Conservation (phyloP, 1,140 invertebrate genomes). For the Aphelinus certus region DNA sequence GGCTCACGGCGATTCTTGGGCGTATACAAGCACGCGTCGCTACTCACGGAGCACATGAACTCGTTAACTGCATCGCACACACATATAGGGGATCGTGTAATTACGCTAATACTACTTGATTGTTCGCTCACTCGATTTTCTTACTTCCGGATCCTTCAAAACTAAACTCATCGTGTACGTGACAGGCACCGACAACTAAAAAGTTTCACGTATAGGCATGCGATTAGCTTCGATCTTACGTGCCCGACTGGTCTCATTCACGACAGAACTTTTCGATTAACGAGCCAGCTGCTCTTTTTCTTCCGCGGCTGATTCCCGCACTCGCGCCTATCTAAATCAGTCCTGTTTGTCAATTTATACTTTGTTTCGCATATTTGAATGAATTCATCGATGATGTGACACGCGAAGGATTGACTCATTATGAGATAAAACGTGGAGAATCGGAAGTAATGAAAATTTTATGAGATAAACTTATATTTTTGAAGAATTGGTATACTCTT, state of each 20-base stretch:
- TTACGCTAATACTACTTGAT: no score
- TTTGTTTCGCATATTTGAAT: no score
- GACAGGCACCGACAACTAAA: constrained; percentile 14
- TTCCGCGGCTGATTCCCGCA: no score
- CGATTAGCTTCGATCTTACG: constrained; percentile 17
- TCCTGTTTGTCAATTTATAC: no score
- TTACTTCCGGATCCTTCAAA: constrained; percentile 58
- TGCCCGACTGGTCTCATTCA: constrained; percentile 46
- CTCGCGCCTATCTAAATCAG: no score
- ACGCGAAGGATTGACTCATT: no score
- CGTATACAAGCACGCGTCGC: neutral
- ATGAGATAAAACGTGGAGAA: no score
- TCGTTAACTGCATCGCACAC: constrained; percentile 40
- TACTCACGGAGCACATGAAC: constrained; percentile 26
- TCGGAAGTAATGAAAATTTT: no score
- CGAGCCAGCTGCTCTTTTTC: neutral
- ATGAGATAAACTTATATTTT: no score
- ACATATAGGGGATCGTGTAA: constrained; percentile 40
- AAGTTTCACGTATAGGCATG: neutral
- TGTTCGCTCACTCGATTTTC: constrained; percentile 49
- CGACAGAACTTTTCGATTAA: neutral
- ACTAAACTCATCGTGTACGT: constrained; percentile 46
- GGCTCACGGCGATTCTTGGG: neutral
- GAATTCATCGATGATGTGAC: no score
- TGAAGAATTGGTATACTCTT: no score